These are phyloP conservation scores for Stegastes partitus DNA, from an alignment of 2,113 vertebrate genomes.

Conservation along the genomic window DNA sequence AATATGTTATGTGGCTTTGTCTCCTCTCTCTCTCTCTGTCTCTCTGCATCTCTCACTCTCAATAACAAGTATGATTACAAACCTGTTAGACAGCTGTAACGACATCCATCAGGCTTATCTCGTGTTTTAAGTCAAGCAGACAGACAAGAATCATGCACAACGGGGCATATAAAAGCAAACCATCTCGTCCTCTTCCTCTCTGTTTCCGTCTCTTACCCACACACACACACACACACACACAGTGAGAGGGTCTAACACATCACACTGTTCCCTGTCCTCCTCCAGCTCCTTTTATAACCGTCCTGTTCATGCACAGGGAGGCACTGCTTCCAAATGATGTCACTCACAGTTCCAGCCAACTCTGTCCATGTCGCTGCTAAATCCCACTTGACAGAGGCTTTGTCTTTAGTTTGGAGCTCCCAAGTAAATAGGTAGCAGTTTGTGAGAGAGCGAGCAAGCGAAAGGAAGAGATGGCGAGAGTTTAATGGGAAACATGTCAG, in stretches of 20 bases:
- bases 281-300: constrained; percentile 48
- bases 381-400: constrained; percentile 74
- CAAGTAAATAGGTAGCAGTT: constrained; percentile 54
- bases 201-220: neutral
- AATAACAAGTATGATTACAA: constrained; percentile 67
- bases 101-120: constrained; percentile 72
- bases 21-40: neutral
- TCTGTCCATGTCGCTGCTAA: constrained; percentile 68
- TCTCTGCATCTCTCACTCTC: constrained; percentile 17
- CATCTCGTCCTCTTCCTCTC: neutral
- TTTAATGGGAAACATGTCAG: constrained; percentile 14
- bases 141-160: constrained; percentile 42
- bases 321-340: constrained; percentile 70
- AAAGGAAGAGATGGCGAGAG: neutral
- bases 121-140: constrained; percentile 55
- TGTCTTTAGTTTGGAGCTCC: constrained; percentile 60
- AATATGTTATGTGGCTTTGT: neutral
- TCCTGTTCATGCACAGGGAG: constrained; percentile 56
- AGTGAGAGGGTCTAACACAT: constrained; percentile 16
- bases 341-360: constrained; percentile 64
- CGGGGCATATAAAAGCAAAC: constrained; percentile 17
- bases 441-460: constrained; percentile 11
- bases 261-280: constrained; percentile 49
- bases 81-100: constrained; percentile 55
- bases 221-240: constrained; percentile 8